phyloP scores from a whole-genome alignment of 1,140 invertebrate species.

The Sitobion miscanthi region DNA sequence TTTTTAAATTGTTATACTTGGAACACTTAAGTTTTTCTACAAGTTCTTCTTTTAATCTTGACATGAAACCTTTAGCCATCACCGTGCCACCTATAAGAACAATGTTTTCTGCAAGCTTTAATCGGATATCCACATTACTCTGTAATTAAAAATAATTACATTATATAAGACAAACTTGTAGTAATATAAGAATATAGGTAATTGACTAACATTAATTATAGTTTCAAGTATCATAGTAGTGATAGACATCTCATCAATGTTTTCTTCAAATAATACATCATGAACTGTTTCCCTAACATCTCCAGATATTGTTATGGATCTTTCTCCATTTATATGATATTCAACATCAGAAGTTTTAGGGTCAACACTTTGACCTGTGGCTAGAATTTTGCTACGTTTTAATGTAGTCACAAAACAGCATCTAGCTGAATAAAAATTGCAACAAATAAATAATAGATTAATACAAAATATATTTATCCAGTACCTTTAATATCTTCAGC shows the following conservation, averaged over 20 bases:
- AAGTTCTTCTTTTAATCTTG: constrained; percentile 78
- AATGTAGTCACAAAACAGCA: constrained; percentile 84
- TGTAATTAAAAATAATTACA: constrained; percentile 62
- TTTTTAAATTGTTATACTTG: constrained; percentile 71
- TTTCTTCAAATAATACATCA: constrained; percentile 84
- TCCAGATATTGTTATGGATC: constrained; percentile 72
- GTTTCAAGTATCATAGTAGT: constrained; percentile 84
- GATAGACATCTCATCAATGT: constrained; percentile 82
- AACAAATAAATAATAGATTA: background rate
- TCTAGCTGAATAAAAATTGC: constrained; percentile 61
- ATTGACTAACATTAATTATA: constrained; percentile 71
- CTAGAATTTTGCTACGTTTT: constrained; percentile 71
- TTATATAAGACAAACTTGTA: background rate
- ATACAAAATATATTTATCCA: background rate
- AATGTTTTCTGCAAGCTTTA: constrained; percentile 78
- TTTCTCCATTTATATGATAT: constrained; percentile 74
- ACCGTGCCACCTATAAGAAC: constrained; percentile 83
- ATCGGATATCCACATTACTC: constrained; percentile 79
- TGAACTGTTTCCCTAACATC: constrained; percentile 76
- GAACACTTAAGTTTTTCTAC: constrained; percentile 69
- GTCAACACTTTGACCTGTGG: constrained; percentile 62
- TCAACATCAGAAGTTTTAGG: constrained; percentile 68
- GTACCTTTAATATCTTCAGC: constrained; percentile 58
- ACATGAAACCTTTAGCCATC: constrained; percentile 80
- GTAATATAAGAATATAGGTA: background rate